Evolutionary conservation across 2,888 invertebrate genomes (phyloP).

Genomic region (Mystacides longicornis): DNA sequence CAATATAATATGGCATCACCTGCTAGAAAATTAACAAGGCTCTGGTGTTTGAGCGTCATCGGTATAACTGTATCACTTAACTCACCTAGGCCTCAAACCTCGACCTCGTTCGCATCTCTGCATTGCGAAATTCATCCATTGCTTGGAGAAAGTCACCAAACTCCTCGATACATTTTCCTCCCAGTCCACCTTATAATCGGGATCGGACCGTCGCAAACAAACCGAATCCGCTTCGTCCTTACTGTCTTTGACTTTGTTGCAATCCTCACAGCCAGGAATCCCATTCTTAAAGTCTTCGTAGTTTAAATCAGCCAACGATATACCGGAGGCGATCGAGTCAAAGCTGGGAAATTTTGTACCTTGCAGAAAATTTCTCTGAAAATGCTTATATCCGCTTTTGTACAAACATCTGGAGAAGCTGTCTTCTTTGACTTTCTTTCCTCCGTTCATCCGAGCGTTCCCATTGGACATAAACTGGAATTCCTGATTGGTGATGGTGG

Average conservation of each 20-base stretch:
- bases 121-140: slow-evolving; percentile 87
- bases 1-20: too few relatives aligned
- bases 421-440: slow-evolving; percentile 15
- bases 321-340: slow-evolving; percentile 11
- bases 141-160: slow-evolving; percentile 62
- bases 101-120: slow-evolving; percentile 77
- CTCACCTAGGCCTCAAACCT: slow-evolving; percentile 60
- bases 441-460: background rate
- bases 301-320: slow-evolving; percentile 19
- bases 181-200: slow-evolving; percentile 30
- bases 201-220: slow-evolving; percentile 40
- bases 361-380: slow-evolving; percentile 5
- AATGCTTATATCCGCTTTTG: slow-evolving; percentile 12
- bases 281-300: slow-evolving; percentile 21
- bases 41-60: too few relatives aligned
- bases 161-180: slow-evolving; percentile 47
- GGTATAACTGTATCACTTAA: too few relatives aligned
- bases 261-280: slow-evolving; percentile 29
- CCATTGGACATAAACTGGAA: slow-evolving; percentile 14
- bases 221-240: slow-evolving; percentile 49
- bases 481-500: slow-evolving; percentile 20
- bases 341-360: slow-evolving; percentile 19
- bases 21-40: too few relatives aligned
- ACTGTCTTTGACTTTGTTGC: slow-evolving; percentile 33
- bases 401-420: slow-evolving; percentile 14